Evolutionary conservation across 2,888 invertebrate species (phyloP).

Genomic region (Latrodectus elegans): DNA sequence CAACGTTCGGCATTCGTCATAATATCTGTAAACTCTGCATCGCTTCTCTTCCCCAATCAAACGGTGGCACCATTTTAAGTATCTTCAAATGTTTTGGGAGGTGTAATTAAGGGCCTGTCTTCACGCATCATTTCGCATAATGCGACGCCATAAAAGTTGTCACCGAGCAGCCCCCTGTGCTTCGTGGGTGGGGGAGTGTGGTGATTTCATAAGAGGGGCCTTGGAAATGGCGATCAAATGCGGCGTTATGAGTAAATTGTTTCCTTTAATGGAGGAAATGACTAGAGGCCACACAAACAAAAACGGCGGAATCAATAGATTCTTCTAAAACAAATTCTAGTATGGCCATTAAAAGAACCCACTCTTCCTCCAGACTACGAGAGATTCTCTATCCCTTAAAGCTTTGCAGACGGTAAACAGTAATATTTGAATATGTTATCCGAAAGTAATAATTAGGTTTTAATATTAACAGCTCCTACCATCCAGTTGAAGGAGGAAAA

Average conservation of each 20-base stretch:
- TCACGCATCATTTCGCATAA: constrained; percentile 42
- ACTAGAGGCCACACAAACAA: constrained; percentile 23
- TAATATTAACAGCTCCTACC: background rate
- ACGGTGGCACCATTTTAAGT: constrained; percentile 48
- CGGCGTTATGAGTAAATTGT: constrained; percentile 40
- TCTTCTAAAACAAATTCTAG: constrained; percentile 39
- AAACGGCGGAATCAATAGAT: constrained; percentile 33
- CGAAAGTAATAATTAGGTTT: background rate
- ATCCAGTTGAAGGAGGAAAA: background rate
- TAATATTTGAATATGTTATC: background rate
- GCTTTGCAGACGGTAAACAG: too few species aligned
- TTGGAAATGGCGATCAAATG: background rate
- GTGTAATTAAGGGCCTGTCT: constrained; percentile 48
- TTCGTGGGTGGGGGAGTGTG: constrained; percentile 7
- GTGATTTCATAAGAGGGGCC: constrained; percentile 20
- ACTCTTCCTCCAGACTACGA: background rate
- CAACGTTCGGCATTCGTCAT: constrained; percentile 10
- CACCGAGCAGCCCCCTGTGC: background rate
- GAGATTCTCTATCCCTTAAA: background rate
- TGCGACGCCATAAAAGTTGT: constrained; percentile 52
- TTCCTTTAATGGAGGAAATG: constrained; percentile 10
- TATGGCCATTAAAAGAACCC: constrained; percentile 3
- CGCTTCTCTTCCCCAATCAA: constrained; percentile 14
- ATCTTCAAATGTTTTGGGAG: constrained; percentile 33
- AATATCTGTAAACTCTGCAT: background rate